Evolutionary conservation across 2,113 vertebrate genomes (phyloP), one percentile per base, ranked within the genome.

Genomic region (Ibidorhyncha struthersii): DNA sequence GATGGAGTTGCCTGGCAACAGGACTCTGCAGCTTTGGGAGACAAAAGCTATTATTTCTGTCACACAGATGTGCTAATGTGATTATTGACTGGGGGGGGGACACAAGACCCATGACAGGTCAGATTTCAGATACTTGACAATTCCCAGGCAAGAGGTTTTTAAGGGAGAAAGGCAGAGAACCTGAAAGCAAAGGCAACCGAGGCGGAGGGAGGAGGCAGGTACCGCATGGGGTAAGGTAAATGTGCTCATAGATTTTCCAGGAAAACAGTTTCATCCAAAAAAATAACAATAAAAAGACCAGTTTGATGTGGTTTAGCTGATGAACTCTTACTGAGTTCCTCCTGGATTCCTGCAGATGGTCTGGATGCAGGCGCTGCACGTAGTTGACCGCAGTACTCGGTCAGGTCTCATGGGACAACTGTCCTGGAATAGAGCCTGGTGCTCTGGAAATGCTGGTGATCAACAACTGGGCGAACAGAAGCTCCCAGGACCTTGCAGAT

Each of bases 1-100:
- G 95, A 96, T 93, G 88, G 79, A 53, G 98, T 98, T 98, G 98
- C 98, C 90, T 98, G 98, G 98, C 98, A 98, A 98, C 98, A 86
- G 79, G 94, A 94, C 96, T 98, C 95, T 76, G 98, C 95, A 97
- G 97, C 98, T 97, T 96, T 96, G 96, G 94, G 93, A 98, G 97
- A 98, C 97, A 98, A 98, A 98, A 96, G 96, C 98, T 89, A 97
- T 97, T 95, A 95, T 97, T 98, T 97, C 97, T 97, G 96, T 98
- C 97, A 97, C 97, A 98, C 96, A 97, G 98, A 97, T 97, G 97
- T 91, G 94, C 94, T 98, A 97, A 98, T 89, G 91, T 89, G 74
- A 89, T 97, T 98, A 97, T 96, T 97, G 97, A 93, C 90, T 65
- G 86, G 94, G 77, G 96, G 80, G 90, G 45, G 58, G 62, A 45